A percentile compares a stretch with the other conserved stretches of the same genome.
phyloP scores from a whole-genome alignment of 2,888 invertebrate genomes.

The Apotomis turbidana region DNA sequence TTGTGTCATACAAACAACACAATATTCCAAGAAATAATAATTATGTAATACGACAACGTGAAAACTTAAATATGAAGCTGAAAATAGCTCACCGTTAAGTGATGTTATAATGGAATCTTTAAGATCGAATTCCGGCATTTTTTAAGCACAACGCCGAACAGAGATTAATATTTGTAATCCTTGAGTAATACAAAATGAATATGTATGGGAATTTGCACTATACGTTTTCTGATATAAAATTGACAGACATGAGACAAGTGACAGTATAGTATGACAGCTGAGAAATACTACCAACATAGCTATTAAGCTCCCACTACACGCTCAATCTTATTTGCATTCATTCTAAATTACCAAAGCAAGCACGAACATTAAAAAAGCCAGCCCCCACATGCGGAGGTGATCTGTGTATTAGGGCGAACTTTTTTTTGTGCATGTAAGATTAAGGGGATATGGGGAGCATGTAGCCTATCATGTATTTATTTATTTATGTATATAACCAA shows the following conservation, averaged over 20 bases:
- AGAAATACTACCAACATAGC: constrained; percentile 27
- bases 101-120: constrained; percentile 72
- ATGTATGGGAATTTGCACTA: neutral
- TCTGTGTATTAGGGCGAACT: no score
- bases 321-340: no score
- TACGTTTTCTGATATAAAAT: neutral
- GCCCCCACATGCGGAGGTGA: no score
- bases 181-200: constrained; percentile 5
- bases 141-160: neutral
- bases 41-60: constrained; percentile 69
- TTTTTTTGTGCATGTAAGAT: no score
- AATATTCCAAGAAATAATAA: constrained; percentile 65
- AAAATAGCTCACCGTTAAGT: constrained; percentile 63
- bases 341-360: no score
- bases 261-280: constrained; percentile 21
- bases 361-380: no score
- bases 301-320: no score
- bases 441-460: no score
- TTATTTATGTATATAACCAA: no score
- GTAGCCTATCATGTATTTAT: no score
- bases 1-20: constrained; percentile 67
- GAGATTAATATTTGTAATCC: neutral
- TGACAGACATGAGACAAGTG: constrained; percentile 15
- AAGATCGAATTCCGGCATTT: constrained; percentile 72
- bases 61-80: constrained; percentile 43